Conservation (phyloP, 23 tunicate genomes). For the Ciona savignyi region DNA sequence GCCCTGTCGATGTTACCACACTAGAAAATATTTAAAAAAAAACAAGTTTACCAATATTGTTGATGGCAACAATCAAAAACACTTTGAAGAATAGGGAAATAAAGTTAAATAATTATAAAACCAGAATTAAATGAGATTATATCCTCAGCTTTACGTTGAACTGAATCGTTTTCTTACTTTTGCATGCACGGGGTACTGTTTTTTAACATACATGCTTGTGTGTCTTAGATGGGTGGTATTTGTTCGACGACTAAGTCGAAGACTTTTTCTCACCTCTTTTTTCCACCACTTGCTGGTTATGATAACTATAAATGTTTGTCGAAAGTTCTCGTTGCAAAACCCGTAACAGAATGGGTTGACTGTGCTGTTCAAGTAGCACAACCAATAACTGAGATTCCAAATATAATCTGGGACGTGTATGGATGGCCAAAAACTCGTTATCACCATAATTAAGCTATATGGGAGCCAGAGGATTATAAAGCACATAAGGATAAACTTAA, state of each 20-base stretch:
- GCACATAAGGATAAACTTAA: slow-evolving; percentile 70
- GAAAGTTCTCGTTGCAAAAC: slow-evolving; percentile 86
- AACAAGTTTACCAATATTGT: no score
- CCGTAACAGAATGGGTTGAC: slow-evolving; percentile 92
- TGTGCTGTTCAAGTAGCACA: slow-evolving; percentile 86
- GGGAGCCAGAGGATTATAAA: slow-evolving; percentile 81
- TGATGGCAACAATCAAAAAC: no score
- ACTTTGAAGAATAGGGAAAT: no score
- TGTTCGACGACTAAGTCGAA: neutral
- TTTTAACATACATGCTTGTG: neutral
- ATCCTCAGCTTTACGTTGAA: neutral
- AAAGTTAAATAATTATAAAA: no score
- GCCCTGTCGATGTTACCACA: no score
- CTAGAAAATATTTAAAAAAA: no score
- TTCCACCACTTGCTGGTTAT: slow-evolving; percentile 87
- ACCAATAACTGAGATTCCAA: slow-evolving; percentile 86
- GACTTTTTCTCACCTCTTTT: slow-evolving; percentile 29
- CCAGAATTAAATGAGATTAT: neutral
- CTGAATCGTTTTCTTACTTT: neutral
- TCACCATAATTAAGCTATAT: slow-evolving; percentile 60
- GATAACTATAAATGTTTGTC: slow-evolving; percentile 68
- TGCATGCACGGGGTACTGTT: neutral
- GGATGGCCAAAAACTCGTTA: slow-evolving; percentile 29
- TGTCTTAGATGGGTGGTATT: neutral
- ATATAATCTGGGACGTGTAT: slow-evolving; percentile 18